These are phyloP conservation scores for Carlito syrichta DNA, from an alignment of 2,113 vertebrate genomes.

Conservation along the genomic window DNA sequence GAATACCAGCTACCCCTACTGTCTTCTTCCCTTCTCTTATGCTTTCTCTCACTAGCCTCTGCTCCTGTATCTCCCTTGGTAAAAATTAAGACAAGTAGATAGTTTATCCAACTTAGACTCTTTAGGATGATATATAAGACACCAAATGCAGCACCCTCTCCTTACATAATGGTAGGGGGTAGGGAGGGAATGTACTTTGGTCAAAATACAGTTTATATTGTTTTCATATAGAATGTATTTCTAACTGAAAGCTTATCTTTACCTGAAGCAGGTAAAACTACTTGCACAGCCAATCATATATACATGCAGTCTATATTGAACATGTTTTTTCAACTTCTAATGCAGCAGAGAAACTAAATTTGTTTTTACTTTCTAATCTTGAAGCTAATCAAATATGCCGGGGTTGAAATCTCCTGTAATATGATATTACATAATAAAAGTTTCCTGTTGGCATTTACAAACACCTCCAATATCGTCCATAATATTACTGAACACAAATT, in stretches of 20 bases:
- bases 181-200: background rate
- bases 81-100: conserved; percentile 8
- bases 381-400: conserved; percentile 32
- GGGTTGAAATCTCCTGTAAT: background rate
- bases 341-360: conserved; percentile 29
- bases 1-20: background rate
- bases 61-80: background rate
- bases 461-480: conserved; percentile 17
- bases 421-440: conserved; percentile 52
- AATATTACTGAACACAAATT: background rate
- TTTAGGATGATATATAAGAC: background rate
- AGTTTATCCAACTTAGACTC: background rate
- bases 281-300: background rate
- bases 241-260: conserved; percentile 20
- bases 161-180: conserved; percentile 46
- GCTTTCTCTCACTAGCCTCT: background rate
- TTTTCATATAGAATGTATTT: conserved; percentile 4
- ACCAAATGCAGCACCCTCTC: conserved; percentile 14
- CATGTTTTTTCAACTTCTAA: conserved; percentile 5
- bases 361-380: conserved; percentile 50
- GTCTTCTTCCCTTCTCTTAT: background rate
- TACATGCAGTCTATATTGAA: background rate
- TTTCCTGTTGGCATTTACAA: conserved; percentile 52
- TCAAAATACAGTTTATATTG: conserved; percentile 14
- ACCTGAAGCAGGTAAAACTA: conserved; percentile 19